Percentiles rank a stretch among this genome's conserved stretches.
phyloP scores from a whole-genome alignment of 2,888 invertebrate genomes.

The Biston betularia region DNA sequence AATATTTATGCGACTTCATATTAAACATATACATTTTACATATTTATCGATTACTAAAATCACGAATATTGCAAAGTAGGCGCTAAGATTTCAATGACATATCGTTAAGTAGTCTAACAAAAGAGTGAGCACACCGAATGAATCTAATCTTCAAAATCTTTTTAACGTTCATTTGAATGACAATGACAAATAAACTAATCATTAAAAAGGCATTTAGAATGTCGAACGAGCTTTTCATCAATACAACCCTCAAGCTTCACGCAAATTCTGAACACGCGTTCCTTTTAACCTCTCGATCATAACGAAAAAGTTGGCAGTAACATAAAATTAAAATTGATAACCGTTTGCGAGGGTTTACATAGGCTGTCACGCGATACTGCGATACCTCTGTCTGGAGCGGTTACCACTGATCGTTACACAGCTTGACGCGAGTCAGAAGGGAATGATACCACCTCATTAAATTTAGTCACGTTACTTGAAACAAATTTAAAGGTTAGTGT shows the following conservation, averaged over 20 bases:
- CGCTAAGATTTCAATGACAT: no score
- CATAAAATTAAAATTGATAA: constrained; percentile 35
- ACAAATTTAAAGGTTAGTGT: no score
- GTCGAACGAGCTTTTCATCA: constrained; percentile 10
- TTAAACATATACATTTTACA: no score
- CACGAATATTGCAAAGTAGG: no score
- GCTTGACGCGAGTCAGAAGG: neutral
- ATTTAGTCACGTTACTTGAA: neutral
- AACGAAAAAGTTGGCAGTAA: constrained; percentile 31
- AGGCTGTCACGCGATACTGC: constrained; percentile 22
- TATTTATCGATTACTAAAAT: no score
- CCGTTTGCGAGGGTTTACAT: constrained; percentile 24
- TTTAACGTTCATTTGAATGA: neutral
- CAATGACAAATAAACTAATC: no score
- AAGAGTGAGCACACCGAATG: no score
- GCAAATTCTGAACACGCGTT: constrained; percentile 25
- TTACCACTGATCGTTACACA: constrained; percentile 12
- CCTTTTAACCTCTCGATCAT: constrained; percentile 26
- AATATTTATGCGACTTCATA: no score
- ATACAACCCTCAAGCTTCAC: constrained; percentile 12
- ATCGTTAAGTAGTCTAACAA: no score
- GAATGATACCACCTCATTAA: neutral
- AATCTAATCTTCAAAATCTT: no score
- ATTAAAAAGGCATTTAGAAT: no score
- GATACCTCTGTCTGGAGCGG: neutral